Evolutionary conservation across 2,797 vertebrate genomes (phyloP).

Genomic region (Lutjanus campechanus): DNA sequence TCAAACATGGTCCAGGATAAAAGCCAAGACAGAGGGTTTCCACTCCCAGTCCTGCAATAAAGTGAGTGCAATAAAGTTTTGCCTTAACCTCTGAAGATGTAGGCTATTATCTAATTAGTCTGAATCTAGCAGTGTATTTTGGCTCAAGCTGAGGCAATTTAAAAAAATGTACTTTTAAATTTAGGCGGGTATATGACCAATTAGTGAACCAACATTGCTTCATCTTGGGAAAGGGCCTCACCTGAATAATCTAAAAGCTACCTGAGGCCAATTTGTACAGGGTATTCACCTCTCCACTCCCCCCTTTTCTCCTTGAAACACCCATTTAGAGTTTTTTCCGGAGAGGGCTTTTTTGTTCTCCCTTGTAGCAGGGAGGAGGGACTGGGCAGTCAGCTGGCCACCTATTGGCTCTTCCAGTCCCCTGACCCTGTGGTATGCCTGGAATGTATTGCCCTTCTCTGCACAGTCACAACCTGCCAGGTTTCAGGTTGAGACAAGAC

Average conservation of each 20-base stretch:
- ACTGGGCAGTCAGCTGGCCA: constrained; percentile 77
- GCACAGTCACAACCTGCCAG: constrained; percentile 82
- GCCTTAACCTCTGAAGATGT: constrained; percentile 35
- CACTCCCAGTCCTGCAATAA: constrained; percentile 58
- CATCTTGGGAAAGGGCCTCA: constrained; percentile 30
- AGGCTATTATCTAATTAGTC: constrained; percentile 55
- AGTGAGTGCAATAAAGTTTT: constrained; percentile 46
- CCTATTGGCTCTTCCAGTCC: constrained; percentile 82
- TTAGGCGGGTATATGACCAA: background rate
- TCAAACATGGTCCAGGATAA: constrained; percentile 53
- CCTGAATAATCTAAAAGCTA: constrained; percentile 60
- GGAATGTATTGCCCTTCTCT: constrained; percentile 84
- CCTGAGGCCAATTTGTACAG: constrained; percentile 73
- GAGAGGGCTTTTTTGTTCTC: constrained; percentile 72
- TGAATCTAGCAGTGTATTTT: constrained; percentile 29
- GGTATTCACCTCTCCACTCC: constrained; percentile 39
- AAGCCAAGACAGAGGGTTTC: constrained; percentile 43
- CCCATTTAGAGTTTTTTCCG: constrained; percentile 48
- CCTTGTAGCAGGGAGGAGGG: constrained; percentile 64
- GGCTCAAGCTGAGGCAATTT: constrained; percentile 30
- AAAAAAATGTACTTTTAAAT: constrained; percentile 21
- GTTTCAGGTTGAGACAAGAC: constrained; percentile 87
- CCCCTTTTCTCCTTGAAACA: constrained; percentile 48
- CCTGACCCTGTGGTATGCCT: constrained; percentile 82
- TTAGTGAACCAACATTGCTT: constrained; percentile 34